Evolutionary conservation across 2,113 vertebrate species (phyloP), one percentile per base, ranked within the genome.

Genomic region (Myocastor coypus): DNA sequence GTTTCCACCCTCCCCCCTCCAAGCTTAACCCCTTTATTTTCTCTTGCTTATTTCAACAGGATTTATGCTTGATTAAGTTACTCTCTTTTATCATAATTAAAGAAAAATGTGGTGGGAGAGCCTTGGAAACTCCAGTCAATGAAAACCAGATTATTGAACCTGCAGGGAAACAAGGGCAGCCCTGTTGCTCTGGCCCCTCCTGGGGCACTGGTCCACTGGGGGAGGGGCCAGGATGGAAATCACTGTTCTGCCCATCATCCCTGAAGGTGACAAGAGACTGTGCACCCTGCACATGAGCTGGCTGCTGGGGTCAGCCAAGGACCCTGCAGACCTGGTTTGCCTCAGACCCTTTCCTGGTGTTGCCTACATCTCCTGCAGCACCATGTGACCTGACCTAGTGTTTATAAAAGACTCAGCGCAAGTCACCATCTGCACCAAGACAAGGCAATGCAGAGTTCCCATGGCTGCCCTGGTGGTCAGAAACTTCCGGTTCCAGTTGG

Each of bases 81-180:
- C 98, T 98, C 97, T 98, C 98, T 99, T 99, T 98, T 98, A 98
- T 99, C 97, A 97, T 98, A 98, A 99, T 98, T 98, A 98, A 98
- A 98, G 98, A 98, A 98, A 98, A 98, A 98, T 98, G 98, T 98
- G 98, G 97, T 97, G 92, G 97, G 97, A 94, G 96, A 97, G 96
- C 95, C 87, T 63, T 97, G 92, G 97, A 97, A 96, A 97, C 93
- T 95, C 46, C 55, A 0, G 93, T 97, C 96, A 98, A 98, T 98
- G 96, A 97, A 97, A 98, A 98, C 98, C 98, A 98, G 98, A 98
- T 98, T 98, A 98, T 94, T 50, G 87, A 89, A 95, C 96, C 93
- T 97, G 96, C 64, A 92, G 91, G 94, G 94, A 97, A 98, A 98
- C 97, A 96, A 97, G 98, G 97, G 91, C 50, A n/a, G 96, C 95